Percentiles rank a stretch among this genome's conserved stretches.
phyloP scores from a whole-genome alignment of 2,888 invertebrate genomes.

The Polylopha cassiicola region DNA sequence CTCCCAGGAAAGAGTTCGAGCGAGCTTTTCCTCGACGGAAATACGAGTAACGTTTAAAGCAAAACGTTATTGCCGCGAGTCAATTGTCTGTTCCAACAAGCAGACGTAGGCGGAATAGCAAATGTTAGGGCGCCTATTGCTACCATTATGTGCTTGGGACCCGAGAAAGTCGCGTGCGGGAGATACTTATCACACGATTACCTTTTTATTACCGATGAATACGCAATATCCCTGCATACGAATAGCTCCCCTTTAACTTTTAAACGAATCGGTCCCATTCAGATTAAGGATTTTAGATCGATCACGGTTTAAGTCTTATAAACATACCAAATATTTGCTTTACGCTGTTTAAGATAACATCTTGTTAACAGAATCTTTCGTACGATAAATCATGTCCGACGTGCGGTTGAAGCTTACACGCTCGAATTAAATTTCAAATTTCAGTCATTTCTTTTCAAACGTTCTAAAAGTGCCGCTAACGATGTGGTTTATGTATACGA shows the following conservation, averaged over 20 bases:
- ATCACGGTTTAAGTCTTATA: too few species aligned
- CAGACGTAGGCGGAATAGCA: slow-evolving; percentile 49
- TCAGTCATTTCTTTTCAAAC: too few species aligned
- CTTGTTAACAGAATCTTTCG: too few species aligned
- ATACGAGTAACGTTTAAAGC: slow-evolving; percentile 34
- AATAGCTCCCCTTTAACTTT: slow-evolving; percentile 7
- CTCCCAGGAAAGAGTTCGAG: slow-evolving; percentile 4
- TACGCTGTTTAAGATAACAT: too few species aligned
- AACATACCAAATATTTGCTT: too few species aligned
- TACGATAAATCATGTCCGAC: too few species aligned
- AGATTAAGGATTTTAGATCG: too few species aligned
- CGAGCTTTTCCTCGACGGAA: slow-evolving; percentile 14
- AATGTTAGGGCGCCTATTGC: slow-evolving; percentile 39
- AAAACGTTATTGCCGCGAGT: slow-evolving; percentile 49
- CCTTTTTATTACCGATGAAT: slow-evolving; percentile 13
- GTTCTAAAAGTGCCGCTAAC: too few species aligned
- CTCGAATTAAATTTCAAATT: too few species aligned
- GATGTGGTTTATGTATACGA: too few species aligned
- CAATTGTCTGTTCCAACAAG: slow-evolving; percentile 51
- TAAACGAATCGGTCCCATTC: too few species aligned
- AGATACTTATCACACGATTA: slow-evolving; percentile 26
- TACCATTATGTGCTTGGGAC: slow-evolving; percentile 32
- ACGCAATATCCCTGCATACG: slow-evolving; percentile 1
- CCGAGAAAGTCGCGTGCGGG: slow-evolving; percentile 30
- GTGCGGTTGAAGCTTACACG: too few species aligned